Evolutionary conservation across 2,113 vertebrate species (phyloP).

Genomic region (Eulacestoma nigropectus): DNA sequence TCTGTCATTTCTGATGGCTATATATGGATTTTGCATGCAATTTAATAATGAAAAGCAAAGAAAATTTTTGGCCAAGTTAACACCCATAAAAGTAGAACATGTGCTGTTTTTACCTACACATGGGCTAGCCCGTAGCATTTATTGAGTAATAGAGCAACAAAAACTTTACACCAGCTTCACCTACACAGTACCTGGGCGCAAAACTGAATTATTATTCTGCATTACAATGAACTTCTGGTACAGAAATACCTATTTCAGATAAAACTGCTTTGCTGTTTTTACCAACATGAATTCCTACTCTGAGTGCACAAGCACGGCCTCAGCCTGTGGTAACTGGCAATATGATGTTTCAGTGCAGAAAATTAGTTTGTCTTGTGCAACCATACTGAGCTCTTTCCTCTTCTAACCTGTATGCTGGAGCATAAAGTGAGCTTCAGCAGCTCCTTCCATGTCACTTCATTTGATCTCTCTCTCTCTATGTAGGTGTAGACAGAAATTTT

Average conservation of each 20-base stretch:
- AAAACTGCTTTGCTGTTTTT: background rate
- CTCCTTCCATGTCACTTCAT: background rate
- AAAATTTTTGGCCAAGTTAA: background rate
- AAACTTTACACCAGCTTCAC: background rate
- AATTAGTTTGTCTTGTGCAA: background rate
- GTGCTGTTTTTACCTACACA: background rate
- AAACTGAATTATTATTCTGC: background rate
- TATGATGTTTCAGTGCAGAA: background rate
- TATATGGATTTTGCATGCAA: background rate
- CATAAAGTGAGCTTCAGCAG: background rate
- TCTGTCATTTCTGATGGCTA: background rate
- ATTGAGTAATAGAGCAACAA: background rate
- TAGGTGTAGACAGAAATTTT: background rate
- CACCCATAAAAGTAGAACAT: background rate
- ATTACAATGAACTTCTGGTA: background rate
- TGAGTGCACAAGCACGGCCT: background rate
- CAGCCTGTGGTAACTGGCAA: background rate
- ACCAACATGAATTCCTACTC: background rate
- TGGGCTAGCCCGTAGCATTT: background rate
- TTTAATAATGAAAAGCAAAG: background rate
- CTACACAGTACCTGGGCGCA: background rate
- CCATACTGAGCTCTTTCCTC: background rate
- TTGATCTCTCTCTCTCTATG: background rate
- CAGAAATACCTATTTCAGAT: background rate
- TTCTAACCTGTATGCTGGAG: background rate